Conservation (phyloP, 2,888 invertebrate species). For the Trimorus sp. region DNA sequence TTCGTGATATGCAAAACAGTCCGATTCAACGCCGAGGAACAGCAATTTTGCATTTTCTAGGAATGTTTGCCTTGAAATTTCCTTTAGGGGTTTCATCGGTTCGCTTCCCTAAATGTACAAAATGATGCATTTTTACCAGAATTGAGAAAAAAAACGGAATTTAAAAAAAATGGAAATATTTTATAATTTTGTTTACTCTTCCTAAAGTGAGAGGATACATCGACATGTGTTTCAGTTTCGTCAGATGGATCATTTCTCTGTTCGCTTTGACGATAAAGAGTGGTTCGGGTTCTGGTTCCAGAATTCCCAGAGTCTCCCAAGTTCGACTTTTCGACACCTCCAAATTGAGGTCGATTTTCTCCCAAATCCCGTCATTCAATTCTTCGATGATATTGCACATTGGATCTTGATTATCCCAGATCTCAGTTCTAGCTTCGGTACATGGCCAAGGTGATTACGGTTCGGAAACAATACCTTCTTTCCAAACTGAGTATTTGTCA, state of each 20-base stretch:
- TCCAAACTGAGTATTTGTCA: constrained; percentile 19
- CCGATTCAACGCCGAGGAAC: constrained; percentile 77
- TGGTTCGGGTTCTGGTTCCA: constrained; percentile 70
- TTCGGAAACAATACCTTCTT: constrained; percentile 68
- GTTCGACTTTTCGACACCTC: constrained; percentile 69
- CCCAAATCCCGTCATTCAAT: constrained; percentile 66
- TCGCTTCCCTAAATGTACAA: constrained; percentile 2
- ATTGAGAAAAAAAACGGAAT: too few relatives aligned
- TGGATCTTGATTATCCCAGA: constrained; percentile 41
- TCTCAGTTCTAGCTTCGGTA: constrained; percentile 47
- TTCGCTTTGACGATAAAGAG: constrained; percentile 74
- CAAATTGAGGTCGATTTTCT: constrained; percentile 54
- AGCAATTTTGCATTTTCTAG: constrained; percentile 75
- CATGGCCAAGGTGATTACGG: constrained; percentile 67
- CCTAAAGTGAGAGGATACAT: constrained; percentile 67
- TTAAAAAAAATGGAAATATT: too few relatives aligned
- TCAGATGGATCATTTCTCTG: constrained; percentile 73
- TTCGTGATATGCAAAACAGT: constrained; percentile 72
- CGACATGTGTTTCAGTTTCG: constrained; percentile 72
- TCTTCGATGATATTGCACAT: background rate
- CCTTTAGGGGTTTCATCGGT: constrained; percentile 62
- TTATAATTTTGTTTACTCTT: constrained; percentile 57
- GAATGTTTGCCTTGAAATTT: constrained; percentile 72
- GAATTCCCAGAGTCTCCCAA: constrained; percentile 77
- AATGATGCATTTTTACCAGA: too few relatives aligned